phyloP scores from a whole-genome alignment of 2,797 vertebrate species.

The Enteromius viviparus region DNA sequence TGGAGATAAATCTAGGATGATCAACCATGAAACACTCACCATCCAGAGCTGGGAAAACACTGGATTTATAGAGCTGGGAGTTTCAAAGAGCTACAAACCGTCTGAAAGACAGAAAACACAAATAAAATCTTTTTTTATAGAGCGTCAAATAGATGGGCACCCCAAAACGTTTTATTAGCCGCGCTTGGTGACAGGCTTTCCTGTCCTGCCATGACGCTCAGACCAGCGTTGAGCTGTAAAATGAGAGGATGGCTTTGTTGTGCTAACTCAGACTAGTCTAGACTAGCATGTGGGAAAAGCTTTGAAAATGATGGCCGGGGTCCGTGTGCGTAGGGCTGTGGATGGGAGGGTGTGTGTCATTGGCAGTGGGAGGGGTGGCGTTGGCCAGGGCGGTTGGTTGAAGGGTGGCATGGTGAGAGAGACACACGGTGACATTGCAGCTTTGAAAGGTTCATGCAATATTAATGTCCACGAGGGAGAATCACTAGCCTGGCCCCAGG shows the following conservation, averaged over 20 bases:
- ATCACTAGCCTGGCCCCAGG: conserved; percentile 80
- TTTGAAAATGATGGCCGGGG: conserved; percentile 32
- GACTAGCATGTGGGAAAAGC: conserved; percentile 47
- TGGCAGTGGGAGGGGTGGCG: conserved; percentile 25
- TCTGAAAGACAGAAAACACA: conserved; percentile 72
- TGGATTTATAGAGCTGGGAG: conserved; percentile 71
- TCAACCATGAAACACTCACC: conserved; percentile 76
- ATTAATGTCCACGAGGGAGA: conserved; percentile 85
- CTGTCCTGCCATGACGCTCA: background rate
- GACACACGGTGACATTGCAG: conserved; percentile 58
- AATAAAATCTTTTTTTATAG: conserved; percentile 76
- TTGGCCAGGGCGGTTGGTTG: conserved; percentile 25
- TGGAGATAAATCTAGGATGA: conserved; percentile 83
- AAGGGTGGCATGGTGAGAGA: conserved; percentile 45
- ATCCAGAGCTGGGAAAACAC: conserved; percentile 59
- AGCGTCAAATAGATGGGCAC: conserved; percentile 71
- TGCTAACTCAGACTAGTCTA: conserved; percentile 39
- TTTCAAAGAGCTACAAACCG: conserved; percentile 71
- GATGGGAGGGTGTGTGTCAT: conserved; percentile 31
- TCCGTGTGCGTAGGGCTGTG: conserved; percentile 7
- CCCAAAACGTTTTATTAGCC: conserved; percentile 71
- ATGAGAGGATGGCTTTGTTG: conserved; percentile 41
- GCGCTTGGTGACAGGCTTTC: conserved; percentile 70
- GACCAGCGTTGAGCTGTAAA: conserved; percentile 14
- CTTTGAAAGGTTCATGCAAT: conserved; percentile 81